These are phyloP conservation scores for Dolichallabes microphthalmus DNA, from an alignment of 2,113 vertebrate genomes.

Conservation along the genomic window DNA sequence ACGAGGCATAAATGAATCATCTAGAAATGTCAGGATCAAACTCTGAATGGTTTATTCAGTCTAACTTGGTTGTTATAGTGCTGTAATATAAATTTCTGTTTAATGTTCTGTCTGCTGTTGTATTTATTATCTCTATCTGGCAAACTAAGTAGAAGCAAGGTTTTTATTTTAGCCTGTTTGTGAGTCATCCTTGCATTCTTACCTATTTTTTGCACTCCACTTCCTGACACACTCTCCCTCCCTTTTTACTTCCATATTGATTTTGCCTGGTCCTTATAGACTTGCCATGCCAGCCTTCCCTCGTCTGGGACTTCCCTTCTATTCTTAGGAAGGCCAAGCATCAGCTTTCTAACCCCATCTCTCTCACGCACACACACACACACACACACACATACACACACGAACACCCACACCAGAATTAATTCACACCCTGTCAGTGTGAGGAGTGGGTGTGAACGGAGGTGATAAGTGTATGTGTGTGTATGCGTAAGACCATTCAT, in stretches of 20 bases:
- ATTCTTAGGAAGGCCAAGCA: slow-evolving; percentile 27
- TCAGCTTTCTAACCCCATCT: neutral
- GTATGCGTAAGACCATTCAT: slow-evolving; percentile 10
- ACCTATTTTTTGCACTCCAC: neutral
- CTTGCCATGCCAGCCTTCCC: neutral
- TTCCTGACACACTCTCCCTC: neutral
- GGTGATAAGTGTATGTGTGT: slow-evolving; percentile 41
- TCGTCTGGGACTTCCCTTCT: slow-evolving; percentile 34
- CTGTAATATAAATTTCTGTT: slow-evolving; percentile 22
- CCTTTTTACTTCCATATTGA: slow-evolving; percentile 34
- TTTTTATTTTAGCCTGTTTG: neutral
- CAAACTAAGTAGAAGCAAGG: neutral
- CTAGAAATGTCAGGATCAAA: neutral
- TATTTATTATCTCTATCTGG: slow-evolving; percentile 8
- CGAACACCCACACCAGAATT: slow-evolving; percentile 35
- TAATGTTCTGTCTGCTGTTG: slow-evolving; percentile 9
- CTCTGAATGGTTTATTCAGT: slow-evolving; percentile 4
- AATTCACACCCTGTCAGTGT: slow-evolving; percentile 47
- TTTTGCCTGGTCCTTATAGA: slow-evolving; percentile 18
- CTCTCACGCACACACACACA: slow-evolving; percentile 13
- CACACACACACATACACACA: slow-evolving; percentile 18
- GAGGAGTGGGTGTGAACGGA: slow-evolving; percentile 34
- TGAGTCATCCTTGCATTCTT: slow-evolving; percentile 3
- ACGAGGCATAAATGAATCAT: slow-evolving; percentile 17
- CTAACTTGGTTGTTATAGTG: slow-evolving; percentile 1